A percentile compares a stretch with the other conserved stretches of the same genome.
These are phyloP conservation scores for Mesoligia furuncula DNA, from an alignment of 2,888 invertebrate genomes.

Conservation along the genomic window DNA sequence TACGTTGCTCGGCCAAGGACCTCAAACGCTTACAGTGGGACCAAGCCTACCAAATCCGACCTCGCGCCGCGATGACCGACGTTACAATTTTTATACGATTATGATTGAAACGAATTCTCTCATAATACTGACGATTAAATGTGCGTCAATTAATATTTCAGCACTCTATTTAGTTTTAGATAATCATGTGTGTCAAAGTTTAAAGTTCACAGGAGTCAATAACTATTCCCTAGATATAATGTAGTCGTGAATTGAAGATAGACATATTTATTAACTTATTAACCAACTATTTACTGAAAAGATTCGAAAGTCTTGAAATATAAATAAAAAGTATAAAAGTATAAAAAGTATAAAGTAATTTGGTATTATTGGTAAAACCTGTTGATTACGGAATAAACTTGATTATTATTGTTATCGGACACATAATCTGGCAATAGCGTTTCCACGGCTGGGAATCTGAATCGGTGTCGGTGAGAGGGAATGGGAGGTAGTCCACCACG, in stretches of 20 bases:
- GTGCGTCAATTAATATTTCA: slow-evolving; percentile 75
- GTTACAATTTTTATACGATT: slow-evolving; percentile 77
- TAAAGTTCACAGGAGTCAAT: slow-evolving; percentile 3
- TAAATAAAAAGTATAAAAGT: too few species aligned
- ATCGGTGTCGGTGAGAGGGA: not conserved
- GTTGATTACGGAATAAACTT: not conserved
- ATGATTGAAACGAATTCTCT: slow-evolving; percentile 48
- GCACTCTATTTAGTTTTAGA: slow-evolving; percentile 71
- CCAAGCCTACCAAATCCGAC: slow-evolving; percentile 36
- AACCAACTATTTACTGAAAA: not conserved
- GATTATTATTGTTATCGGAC: not conserved
- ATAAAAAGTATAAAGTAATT: too few species aligned
- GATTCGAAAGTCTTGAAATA: not conserved
- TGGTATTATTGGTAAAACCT: too few species aligned
- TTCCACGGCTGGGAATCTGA: not conserved
- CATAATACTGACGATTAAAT: slow-evolving; percentile 56
- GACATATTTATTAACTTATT: not conserved
- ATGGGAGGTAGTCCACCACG: not conserved
- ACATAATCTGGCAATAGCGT: not conserved
- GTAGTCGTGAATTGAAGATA: not conserved
- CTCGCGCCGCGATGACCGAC: slow-evolving; percentile 75
- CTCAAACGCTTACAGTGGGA: slow-evolving; percentile 26
- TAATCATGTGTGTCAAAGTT: slow-evolving; percentile 46
- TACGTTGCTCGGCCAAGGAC: not conserved
- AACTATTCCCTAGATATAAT: not conserved